Percentiles rank a stretch among this genome's conserved stretches.
Evolutionary conservation across 2,113 vertebrate species (phyloP).

Genomic region (Noctilio leporinus): DNA sequence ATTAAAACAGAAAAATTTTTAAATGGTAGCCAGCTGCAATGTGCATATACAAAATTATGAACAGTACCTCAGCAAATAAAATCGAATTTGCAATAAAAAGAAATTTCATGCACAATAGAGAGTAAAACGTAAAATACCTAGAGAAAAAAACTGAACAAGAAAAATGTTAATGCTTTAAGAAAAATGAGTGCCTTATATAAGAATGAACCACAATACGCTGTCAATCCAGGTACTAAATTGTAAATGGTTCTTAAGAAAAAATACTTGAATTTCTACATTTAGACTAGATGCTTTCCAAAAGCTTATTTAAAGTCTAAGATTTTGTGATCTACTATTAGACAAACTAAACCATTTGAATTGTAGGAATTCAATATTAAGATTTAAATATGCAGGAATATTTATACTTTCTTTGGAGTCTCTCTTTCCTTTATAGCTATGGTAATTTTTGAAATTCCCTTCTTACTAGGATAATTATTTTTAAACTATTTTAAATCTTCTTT

Average conservation of each 20-base stretch:
- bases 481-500: slow-evolving; percentile 53
- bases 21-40: background rate
- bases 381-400: slow-evolving; percentile 38
- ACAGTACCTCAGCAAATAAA: background rate
- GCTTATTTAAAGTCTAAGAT: slow-evolving; percentile 16
- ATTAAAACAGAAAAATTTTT: background rate
- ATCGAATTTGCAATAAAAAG: background rate
- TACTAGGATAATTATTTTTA: slow-evolving; percentile 64
- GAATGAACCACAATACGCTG: background rate
- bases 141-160: background rate
- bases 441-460: slow-evolving; percentile 61
- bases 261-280: background rate
- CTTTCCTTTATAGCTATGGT: slow-evolving; percentile 22
- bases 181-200: background rate
- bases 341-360: slow-evolving; percentile 1
- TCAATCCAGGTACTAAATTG: background rate
- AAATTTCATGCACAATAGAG: background rate
- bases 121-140: background rate
- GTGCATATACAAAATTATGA: background rate
- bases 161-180: background rate
- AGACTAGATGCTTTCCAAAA: background rate
- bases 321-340: background rate
- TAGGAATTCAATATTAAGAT: background rate
- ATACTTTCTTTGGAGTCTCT: slow-evolving; percentile 9
- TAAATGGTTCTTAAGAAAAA: background rate